Base-by-base conservation (phyloP, 1,140 invertebrate species). In the Nasonia giraulti region DNA sequence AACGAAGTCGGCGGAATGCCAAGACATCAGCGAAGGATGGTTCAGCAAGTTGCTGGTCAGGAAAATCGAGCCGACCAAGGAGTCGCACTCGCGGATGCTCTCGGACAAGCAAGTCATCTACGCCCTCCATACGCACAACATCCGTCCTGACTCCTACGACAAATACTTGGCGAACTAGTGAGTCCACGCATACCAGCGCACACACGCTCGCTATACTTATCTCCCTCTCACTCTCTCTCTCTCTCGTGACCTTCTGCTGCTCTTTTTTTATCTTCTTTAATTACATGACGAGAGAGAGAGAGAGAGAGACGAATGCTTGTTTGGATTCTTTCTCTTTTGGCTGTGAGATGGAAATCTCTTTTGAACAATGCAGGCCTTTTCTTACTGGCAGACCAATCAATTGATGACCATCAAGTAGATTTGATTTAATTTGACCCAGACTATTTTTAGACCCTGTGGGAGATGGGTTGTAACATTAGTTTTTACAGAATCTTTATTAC, bases 61-160 rank as follows among this genome's bases (percentile, higher is more conserved):
- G 86, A 97, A 96, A 92, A 98, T 99, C 90, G 97, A 98, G 91
- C 97, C 98, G 7, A 98, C 97, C 0, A 99, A 98, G 91, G 98
- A 99, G 91, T 97, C 98, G 7, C 98, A 99, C 92, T 99, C 98
- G 88, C 95, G 97, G 83, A 97, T 98, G 95, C 94, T 99, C 47
- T 98, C 98, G 87, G 97, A 98, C 91, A 98, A 98, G 93, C 98
- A 99, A 93, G 95, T 97, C 44, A 96, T 99, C 88, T 99, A 98
- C 93, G 97, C 98, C 86, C 93, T 99, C 47, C 97, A 99, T 91
- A 98, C 98, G 82, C 98, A 99, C 92, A 97, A 98, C 91, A 97
- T 99, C 66, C 96, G 97, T 89, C 97, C 98, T 74, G 97, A 98
- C 92, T 96, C 95, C 31, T 96, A 96, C 90, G 95, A 96, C 88